Evolutionary conservation across 1,140 invertebrate species (phyloP).

Genomic region (Ostrea denselamellosa): DNA sequence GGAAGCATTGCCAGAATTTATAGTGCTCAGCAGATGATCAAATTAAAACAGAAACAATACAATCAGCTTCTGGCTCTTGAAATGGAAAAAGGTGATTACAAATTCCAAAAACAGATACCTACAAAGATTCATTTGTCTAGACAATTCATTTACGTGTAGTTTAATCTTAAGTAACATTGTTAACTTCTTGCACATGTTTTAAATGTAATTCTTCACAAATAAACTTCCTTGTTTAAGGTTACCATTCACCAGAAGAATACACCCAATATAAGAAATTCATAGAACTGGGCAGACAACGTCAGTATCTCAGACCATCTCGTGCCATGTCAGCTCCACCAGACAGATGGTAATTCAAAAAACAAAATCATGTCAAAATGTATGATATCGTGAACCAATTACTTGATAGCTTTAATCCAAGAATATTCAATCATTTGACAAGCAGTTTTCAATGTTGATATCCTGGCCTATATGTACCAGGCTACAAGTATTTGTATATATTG

Average conservation of each 20-base stretch:
- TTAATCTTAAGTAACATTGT: too few relatives aligned
- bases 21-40: conserved; percentile 60
- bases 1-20: conserved; percentile 63
- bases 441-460: too few relatives aligned
- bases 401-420: too few relatives aligned
- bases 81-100: conserved; percentile 58
- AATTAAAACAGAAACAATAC: conserved; percentile 64
- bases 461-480: too few relatives aligned
- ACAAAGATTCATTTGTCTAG: too few relatives aligned
- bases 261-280: conserved; percentile 41
- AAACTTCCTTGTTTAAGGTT: conserved; percentile 27
- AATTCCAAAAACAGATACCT: not conserved
- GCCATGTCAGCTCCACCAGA: conserved; percentile 44
- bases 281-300: conserved; percentile 38
- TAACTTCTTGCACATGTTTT: not conserved
- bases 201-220: not conserved
- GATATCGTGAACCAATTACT: too few relatives aligned
- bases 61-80: conserved; percentile 60
- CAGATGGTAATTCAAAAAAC: conserved; percentile 16
- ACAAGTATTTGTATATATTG: too few relatives aligned
- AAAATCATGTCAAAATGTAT: not conserved
- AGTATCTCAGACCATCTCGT: conserved; percentile 36
- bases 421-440: too few relatives aligned
- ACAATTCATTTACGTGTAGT: too few relatives aligned
- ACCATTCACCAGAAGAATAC: conserved; percentile 29